phyloP scores from a whole-genome alignment of 1,140 invertebrate genomes.

The Drosophila takahashii region DNA sequence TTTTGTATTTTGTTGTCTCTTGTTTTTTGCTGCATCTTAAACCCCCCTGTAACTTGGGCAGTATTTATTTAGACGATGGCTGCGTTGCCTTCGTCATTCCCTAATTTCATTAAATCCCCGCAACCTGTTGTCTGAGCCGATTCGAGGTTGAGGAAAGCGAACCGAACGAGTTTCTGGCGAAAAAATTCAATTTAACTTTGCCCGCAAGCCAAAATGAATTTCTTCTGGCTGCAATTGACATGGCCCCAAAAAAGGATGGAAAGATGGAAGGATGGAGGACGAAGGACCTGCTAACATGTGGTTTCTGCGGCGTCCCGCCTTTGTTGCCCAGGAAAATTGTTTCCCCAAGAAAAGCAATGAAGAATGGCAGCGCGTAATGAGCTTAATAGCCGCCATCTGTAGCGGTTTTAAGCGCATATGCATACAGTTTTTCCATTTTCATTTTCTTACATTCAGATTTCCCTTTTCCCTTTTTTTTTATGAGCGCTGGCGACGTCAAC shows the following conservation, averaged over 20 bases:
- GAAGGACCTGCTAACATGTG: slow-evolving; percentile 35
- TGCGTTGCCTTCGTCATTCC: slow-evolving; percentile 13
- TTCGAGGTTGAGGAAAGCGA: slow-evolving; percentile 22
- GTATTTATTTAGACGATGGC: slow-evolving; percentile 28
- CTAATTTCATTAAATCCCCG: slow-evolving; percentile 73
- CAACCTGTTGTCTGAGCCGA: slow-evolving; percentile 66
- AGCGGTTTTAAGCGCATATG: slow-evolving; percentile 32
- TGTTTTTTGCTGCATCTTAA: not conserved
- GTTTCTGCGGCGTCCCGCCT: slow-evolving; percentile 31
- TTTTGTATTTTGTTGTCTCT: not conserved
- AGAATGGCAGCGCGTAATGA: slow-evolving; percentile 50
- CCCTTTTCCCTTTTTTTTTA: slow-evolving; percentile 27
- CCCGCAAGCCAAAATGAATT: slow-evolving; percentile 56
- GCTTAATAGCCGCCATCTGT: slow-evolving; percentile 44
- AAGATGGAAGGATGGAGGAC: slow-evolving; percentile 1
- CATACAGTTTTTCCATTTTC: slow-evolving; percentile 30
- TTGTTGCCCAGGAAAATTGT: slow-evolving; percentile 27
- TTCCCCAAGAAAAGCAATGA: slow-evolving; percentile 42
- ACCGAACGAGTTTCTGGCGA: slow-evolving; percentile 45
- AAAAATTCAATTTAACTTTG: slow-evolving; percentile 75
- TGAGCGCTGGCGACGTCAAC: slow-evolving; percentile 36
- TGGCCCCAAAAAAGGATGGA: slow-evolving; percentile 1
- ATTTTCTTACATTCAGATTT: slow-evolving; percentile 14
- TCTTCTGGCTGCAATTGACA: slow-evolving; percentile 63
- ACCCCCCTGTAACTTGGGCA: slow-evolving; percentile 15